Evolutionary conservation across 2,888 invertebrate species (phyloP).

Genomic region (Saturnia pavonia): DNA sequence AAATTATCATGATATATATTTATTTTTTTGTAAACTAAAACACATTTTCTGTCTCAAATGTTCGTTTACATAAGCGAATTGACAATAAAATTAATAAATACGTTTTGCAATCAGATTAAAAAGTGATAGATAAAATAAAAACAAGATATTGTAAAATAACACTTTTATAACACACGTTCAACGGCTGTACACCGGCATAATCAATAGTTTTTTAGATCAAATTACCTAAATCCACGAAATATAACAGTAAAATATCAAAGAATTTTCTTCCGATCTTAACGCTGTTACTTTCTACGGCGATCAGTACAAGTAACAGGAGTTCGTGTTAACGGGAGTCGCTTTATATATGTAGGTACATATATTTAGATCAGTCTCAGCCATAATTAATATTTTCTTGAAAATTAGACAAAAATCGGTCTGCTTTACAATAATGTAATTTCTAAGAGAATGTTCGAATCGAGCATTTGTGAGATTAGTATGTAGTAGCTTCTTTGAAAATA

Average conservation of each 20-base stretch:
- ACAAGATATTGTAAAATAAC: too few species aligned
- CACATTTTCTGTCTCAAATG: not conserved
- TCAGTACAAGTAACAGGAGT: not conserved
- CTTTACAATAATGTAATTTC: not conserved
- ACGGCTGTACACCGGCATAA: not conserved
- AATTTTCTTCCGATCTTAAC: not conserved
- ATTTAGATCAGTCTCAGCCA: not conserved
- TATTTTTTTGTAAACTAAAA: not conserved
- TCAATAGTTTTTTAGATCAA: not conserved
- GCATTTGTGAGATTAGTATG: not conserved
- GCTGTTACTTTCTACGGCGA: not conserved
- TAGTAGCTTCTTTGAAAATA: constrained; percentile 3
- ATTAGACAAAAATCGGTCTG: not conserved
- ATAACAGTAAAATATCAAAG: not conserved
- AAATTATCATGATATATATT: not conserved
- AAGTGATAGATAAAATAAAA: not conserved
- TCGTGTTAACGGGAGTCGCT: not conserved
- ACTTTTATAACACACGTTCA: not conserved
- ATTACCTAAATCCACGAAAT: not conserved
- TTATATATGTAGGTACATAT: not conserved
- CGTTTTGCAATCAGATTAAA: not conserved
- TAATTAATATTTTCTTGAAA: not conserved
- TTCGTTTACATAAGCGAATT: not conserved
- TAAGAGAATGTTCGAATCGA: not conserved
- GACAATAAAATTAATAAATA: not conserved